Evolutionary conservation across 2,797 vertebrate species (phyloP), one percentile per base, ranked within the genome.

Genomic region (Cottoperca gobio): DNA sequence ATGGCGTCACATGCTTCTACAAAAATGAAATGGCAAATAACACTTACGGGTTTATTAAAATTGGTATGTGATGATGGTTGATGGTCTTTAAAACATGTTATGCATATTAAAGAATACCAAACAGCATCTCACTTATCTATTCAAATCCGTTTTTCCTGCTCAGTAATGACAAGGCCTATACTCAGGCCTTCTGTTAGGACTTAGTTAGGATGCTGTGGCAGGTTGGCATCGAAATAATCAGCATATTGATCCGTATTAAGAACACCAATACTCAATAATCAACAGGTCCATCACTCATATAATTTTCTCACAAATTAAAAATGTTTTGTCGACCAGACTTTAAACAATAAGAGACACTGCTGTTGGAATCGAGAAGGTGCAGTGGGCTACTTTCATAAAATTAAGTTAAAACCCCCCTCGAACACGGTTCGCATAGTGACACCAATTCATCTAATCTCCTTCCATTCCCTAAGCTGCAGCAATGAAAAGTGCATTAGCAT

Each of bases 401-500:
- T 95, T 92, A 92, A 94, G 94, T 95, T 95, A 93, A 95, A 91
- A 87, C 89, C 92, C 86, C 86, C 90, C 84, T 84, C 79, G 86
- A 94, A 91, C 85, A 91, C 82, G 85, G 89, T 86, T 89, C 88
- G 89, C 93, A 92, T 89, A 93, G 92, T 95, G 93, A 95, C 95
- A 95, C 90, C 91, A 93, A 89, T 94, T 91, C 91, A 92, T 93
- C 92, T 96, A 95, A 96, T 95, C 95, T 94, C 92, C 92, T 92
- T 92, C 92, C 89, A 94, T 93, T 94, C 84, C 90, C 86, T 95
- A 95, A 95, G 91, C 93, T 93, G 84, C 89, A 82, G 92, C 95
- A 95, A 95, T 94, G 94, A 95, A 95, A 95, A 94, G 95, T 95
- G 95, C 95, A 95, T 95, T 95, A 96, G 94, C 95, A 95, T 95